Conservation (phyloP, 2,888 invertebrate genomes). For the Caenorhabditis sp. region DNA sequence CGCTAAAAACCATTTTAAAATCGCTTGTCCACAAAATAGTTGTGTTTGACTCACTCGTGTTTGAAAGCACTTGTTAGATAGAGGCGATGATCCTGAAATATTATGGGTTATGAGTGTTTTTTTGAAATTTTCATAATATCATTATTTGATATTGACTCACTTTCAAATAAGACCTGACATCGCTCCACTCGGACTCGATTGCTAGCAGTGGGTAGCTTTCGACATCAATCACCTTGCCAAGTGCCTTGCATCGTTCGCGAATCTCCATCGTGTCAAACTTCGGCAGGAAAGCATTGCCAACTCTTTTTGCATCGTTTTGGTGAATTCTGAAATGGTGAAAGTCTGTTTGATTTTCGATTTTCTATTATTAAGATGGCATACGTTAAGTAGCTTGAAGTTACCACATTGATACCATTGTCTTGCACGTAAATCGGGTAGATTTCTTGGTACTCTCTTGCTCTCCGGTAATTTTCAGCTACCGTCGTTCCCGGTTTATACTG, state of each 20-base stretch:
- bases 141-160: too few species aligned
- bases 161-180: neutral
- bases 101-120: too few species aligned
- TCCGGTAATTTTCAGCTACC: neutral
- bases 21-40: too few species aligned
- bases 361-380: too few species aligned
- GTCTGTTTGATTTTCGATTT: too few species aligned
- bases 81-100: constrained; percentile 22
- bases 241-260: neutral
- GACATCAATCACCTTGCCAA: constrained; percentile 23
- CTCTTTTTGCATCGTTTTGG: neutral
- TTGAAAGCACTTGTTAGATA: constrained; percentile 18
- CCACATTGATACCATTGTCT: constrained; percentile 5
- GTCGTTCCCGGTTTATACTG: neutral
- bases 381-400: constrained; percentile 25
- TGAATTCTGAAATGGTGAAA: too few species aligned
- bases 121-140: too few species aligned
- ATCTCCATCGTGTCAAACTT: constrained; percentile 1
- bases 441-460: neutral
- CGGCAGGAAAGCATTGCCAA: neutral
- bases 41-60: constrained; percentile 2
- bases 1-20: constrained; percentile 5
- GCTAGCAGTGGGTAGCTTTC: constrained; percentile 18
- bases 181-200: constrained; percentile 7
- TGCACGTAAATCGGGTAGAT: constrained; percentile 3